Conservation (phyloP, 2,113 vertebrate species). For the Cynoglossus semilaevis region DNA sequence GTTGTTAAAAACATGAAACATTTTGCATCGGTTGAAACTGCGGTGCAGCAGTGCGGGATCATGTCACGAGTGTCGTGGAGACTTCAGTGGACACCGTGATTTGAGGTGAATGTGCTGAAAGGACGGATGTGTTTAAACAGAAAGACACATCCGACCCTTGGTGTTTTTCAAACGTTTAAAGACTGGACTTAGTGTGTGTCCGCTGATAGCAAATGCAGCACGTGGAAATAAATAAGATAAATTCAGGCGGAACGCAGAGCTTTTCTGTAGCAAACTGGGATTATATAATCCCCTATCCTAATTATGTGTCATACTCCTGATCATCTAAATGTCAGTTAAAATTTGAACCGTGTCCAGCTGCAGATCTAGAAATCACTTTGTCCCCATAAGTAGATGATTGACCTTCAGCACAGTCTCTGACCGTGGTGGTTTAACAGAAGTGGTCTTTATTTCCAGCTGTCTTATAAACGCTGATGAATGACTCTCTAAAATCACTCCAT, state of each 20-base stretch:
- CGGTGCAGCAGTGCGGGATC: conserved; percentile 30
- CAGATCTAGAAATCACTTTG: conserved; percentile 62
- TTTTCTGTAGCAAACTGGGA: no score
- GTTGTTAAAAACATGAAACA: no score
- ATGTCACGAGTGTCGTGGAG: conserved; percentile 42
- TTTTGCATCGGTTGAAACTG: conserved; percentile 20
- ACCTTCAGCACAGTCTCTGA: conserved; percentile 72
- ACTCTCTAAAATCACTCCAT: conserved; percentile 72
- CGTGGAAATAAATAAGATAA: no score
- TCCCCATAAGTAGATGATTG: conserved; percentile 66
- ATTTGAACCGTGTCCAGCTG: conserved; percentile 47
- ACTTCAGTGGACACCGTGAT: conserved; percentile 31
- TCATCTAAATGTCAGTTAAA: conserved; percentile 54
- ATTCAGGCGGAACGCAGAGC: no score
- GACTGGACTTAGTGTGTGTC: conserved; percentile 14
- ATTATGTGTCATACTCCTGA: conserved; percentile 51
- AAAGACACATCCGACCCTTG: conserved; percentile 47
- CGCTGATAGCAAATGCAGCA: conserved; percentile 49
- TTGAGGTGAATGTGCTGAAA: conserved; percentile 57
- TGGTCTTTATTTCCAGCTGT: conserved; percentile 73
- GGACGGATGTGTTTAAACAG: conserved; percentile 49
- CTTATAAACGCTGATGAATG: conserved; percentile 72
- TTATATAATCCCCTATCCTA: conserved; percentile 22
- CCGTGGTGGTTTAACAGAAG: conserved; percentile 65
- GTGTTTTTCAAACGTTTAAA: conserved; percentile 48